Evolutionary conservation across 2,797 vertebrate species (phyloP).

Genomic region (Channa striata): DNA sequence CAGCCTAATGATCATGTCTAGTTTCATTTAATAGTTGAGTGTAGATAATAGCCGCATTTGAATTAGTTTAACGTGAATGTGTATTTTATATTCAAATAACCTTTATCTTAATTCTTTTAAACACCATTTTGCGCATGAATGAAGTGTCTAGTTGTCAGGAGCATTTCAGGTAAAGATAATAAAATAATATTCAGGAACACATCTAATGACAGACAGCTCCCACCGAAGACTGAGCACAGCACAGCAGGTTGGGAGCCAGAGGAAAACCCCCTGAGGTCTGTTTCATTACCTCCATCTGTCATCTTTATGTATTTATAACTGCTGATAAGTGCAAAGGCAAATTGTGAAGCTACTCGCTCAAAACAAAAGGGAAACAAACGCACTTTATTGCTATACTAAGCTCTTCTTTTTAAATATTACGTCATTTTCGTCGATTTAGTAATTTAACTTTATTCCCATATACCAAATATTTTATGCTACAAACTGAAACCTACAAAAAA

Average conservation of each 20-base stretch:
- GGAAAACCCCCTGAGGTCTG: neutral
- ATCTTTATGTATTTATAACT: neutral
- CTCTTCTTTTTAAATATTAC: neutral
- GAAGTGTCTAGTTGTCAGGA: too few relatives aligned
- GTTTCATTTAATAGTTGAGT: neutral
- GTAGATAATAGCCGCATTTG: neutral
- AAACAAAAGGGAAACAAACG: neutral
- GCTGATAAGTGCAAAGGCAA: neutral
- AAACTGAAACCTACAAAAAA: neutral
- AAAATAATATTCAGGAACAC: neutral
- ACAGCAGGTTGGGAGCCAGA: constrained; percentile 6
- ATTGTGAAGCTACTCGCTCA: neutral
- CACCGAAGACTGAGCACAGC: neutral
- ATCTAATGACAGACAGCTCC: constrained; percentile 17
- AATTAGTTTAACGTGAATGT: too few relatives aligned
- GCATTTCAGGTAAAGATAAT: too few relatives aligned
- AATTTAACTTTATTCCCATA: too few relatives aligned
- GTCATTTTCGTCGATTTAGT: too few relatives aligned
- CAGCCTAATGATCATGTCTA: neutral
- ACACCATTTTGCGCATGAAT: too few relatives aligned
- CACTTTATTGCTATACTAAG: neutral
- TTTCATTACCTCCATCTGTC: neutral
- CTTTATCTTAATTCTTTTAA: too few relatives aligned
- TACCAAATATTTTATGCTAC: too few relatives aligned
- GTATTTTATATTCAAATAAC: too few relatives aligned